Percentiles rank a stretch among this genome's conserved stretches.
Conservation (phyloP, 35 echinoderm and acorn worm species). For the Strongylocentrotus purpuratus region DNA sequence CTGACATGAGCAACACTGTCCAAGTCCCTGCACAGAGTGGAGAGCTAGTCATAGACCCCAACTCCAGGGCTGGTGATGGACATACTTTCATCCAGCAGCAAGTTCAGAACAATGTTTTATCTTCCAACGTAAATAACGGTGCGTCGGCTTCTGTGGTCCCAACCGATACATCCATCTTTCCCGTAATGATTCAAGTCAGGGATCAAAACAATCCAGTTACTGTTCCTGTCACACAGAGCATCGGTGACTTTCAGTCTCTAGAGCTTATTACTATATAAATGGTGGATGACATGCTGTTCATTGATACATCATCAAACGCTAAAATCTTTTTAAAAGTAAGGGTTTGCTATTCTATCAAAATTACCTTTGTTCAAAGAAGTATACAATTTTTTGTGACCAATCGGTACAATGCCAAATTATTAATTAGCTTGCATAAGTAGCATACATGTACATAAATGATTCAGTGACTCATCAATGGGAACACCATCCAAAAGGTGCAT, state of each 20-base stretch:
- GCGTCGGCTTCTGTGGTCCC: background rate
- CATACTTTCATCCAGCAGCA: background rate
- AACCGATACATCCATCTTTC: background rate
- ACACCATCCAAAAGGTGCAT: too few species aligned
- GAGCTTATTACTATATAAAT: constrained; percentile 36
- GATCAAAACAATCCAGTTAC: background rate
- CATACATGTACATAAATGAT: too few species aligned
- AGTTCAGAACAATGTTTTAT: background rate
- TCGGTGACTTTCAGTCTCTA: constrained; percentile 23
- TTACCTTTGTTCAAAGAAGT: too few species aligned
- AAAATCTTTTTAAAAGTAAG: too few species aligned
- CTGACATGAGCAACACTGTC: constrained; percentile 1
- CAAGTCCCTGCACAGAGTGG: background rate
- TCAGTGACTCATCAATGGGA: too few species aligned
- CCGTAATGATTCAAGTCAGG: constrained; percentile 6
- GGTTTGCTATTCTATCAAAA: too few species aligned
- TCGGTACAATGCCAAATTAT: too few species aligned
- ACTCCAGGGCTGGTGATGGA: background rate
- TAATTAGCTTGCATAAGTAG: too few species aligned
- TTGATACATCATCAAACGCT: too few species aligned
- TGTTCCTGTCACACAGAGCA: constrained; percentile 45
- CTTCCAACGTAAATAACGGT: background rate
- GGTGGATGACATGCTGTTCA: background rate
- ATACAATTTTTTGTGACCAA: too few species aligned
- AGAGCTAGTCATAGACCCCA: background rate